These are phyloP conservation scores for Chironomus tentans DNA, from an alignment of 2,888 invertebrate genomes.

Conservation along the genomic window DNA sequence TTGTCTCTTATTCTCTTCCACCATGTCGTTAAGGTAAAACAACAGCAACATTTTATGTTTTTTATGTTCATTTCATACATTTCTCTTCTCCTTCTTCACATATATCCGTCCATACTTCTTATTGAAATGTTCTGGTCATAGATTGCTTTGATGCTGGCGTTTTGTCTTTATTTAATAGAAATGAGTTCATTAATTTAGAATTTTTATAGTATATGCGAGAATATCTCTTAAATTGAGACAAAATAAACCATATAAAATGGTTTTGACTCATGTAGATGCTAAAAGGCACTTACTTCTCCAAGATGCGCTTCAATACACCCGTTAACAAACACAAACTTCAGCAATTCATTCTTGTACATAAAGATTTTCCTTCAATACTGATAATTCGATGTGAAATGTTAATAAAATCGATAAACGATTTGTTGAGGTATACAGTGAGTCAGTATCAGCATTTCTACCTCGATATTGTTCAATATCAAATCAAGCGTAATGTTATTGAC, in stretches of 20 bases:
- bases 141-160: no score
- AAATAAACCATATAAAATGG: no score
- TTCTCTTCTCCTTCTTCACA: not conserved
- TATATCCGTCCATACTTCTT: no score
- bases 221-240: no score
- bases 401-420: conserved; percentile 19
- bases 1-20: not conserved
- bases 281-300: no score
- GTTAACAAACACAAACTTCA: not conserved
- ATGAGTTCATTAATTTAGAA: no score
- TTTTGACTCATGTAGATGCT: no score
- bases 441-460: not conserved
- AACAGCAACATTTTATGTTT: conserved; percentile 8
- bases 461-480: not conserved
- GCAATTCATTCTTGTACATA: no score
- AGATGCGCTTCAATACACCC: not conserved
- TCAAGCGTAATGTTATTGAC: not conserved
- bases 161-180: no score
- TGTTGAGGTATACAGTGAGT: not conserved
- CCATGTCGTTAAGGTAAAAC: conserved; percentile 18
- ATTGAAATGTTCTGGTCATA: no score
- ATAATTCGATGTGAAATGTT: conserved; percentile 16
- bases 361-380: no score
- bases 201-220: no score
- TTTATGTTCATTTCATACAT: not conserved